These are phyloP conservation scores for Diarsia rubi DNA, from an alignment of 2,888 invertebrate species.

Conservation along the genomic window DNA sequence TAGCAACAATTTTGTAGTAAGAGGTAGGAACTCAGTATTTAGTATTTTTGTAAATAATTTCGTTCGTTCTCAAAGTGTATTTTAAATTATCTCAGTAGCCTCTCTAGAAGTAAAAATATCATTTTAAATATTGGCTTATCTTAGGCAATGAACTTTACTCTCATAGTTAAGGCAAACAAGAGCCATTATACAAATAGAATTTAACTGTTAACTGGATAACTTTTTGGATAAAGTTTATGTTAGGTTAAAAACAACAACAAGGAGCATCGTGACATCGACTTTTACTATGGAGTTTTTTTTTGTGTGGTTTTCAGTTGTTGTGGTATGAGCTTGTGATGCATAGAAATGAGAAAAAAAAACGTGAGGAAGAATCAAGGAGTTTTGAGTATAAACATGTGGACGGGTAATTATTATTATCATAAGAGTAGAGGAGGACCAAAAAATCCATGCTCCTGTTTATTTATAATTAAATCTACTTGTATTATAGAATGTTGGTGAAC, in stretches of 20 bases:
- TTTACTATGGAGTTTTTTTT: not conserved
- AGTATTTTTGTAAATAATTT: conserved; percentile 1
- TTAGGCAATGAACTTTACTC: not conserved
- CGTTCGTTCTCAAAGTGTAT: not conserved
- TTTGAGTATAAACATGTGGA: too few relatives aligned
- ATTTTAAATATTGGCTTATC: not conserved
- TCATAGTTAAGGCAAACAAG: not conserved
- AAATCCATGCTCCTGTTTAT: too few relatives aligned
- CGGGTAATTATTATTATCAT: too few relatives aligned
- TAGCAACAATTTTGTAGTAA: not conserved
- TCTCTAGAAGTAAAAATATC: not conserved
- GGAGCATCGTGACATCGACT: not conserved
- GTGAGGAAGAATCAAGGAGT: too few relatives aligned
- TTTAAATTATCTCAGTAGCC: not conserved
- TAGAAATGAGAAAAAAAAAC: too few relatives aligned
- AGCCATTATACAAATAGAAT: not conserved
- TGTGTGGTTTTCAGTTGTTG: too few relatives aligned
- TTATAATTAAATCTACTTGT: too few relatives aligned
- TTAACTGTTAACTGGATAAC: not conserved
- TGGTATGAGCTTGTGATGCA: too few relatives aligned
- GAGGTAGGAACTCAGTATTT: not conserved
- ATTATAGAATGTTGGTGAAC: too few relatives aligned
- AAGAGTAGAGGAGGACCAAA: too few relatives aligned
- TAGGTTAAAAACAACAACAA: not conserved
- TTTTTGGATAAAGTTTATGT: not conserved